Evolutionary conservation across 2,797 vertebrate genomes (phyloP).

Genomic region (Chromis chromis): DNA sequence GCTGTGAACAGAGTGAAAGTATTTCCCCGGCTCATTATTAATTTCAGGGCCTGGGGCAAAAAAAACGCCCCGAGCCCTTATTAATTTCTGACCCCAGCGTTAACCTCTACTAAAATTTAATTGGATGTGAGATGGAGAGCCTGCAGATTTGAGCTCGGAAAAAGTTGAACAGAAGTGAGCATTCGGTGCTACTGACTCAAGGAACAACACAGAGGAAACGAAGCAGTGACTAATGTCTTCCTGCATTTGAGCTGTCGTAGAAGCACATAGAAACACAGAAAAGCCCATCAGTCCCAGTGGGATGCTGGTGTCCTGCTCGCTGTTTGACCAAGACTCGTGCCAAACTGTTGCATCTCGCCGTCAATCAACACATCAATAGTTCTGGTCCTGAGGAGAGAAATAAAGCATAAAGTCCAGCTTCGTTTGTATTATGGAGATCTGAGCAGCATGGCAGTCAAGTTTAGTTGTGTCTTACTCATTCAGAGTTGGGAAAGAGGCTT

Average conservation of each 20-base stretch:
- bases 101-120: conserved; percentile 36
- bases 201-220: no score
- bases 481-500: no score
- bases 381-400: neutral
- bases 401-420: no score
- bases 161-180: neutral
- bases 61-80: neutral
- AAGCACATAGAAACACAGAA: neutral
- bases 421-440: no score
- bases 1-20: neutral
- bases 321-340: neutral
- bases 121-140: conserved; percentile 28
- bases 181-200: no score
- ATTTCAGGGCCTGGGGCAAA: conserved; percentile 11
- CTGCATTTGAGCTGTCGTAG: no score
- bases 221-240: no score
- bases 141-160: neutral
- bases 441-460: no score
- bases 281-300: neutral
- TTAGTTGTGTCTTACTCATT: no score
- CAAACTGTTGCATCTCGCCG: neutral
- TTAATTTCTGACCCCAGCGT: conserved; percentile 35
- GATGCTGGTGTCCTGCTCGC: neutral
- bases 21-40: conserved; percentile 25
- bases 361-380: neutral